Base-by-base conservation (phyloP, 1,140 invertebrate species). In the Hyles euphorbiae region DNA sequence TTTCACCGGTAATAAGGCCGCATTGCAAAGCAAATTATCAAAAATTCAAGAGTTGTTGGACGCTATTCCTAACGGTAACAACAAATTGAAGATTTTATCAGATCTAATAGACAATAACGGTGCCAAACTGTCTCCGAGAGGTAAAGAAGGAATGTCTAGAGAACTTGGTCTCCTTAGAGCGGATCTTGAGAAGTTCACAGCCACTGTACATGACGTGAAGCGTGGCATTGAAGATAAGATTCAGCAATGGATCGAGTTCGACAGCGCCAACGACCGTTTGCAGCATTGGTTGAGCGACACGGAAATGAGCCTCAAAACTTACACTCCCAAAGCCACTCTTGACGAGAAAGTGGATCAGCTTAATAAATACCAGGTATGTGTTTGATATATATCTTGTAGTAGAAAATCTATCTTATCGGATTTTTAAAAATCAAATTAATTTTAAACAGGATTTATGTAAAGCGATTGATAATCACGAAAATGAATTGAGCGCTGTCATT, bases 321-420 rank as follows among this genome's bases (percentile, higher is more conserved):
- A 97, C 76, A 91, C 92, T 11, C 91, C 94, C 2, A 96, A 94
- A 76, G 94, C 95, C 48, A 95, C 96, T 3, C 87, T 97, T 0
- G 95, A 98, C 72, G 97, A 98, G 72, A 98, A 98, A 82, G 91
- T 95, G 60, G 96, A 97, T 65, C 97, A 98, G 76, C 89, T 97
- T 1, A 93, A 94, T 69, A 96, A 94, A 87, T 99, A 97, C 87
- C 95, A 97, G 93, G 96, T 97, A 91, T 6, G 50, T 43, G 22
- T 50, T 51, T 50, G n/a, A 12, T 11, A 34, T 47, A 40, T 3
- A 63, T 51, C 43, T 44, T 34, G 2, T 56, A 45, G 58, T 59
- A 59, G n/a, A 54, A 53, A 45, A 32, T 53, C 52, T 50, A 50
- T 59, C 11, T 34, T 54, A 55, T 59, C 58, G 8, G 56, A 62